Percentiles rank a stretch among this genome's conserved stretches.
phyloP scores from a whole-genome alignment of 2,888 invertebrate genomes.

The Silvanus unidentatus region DNA sequence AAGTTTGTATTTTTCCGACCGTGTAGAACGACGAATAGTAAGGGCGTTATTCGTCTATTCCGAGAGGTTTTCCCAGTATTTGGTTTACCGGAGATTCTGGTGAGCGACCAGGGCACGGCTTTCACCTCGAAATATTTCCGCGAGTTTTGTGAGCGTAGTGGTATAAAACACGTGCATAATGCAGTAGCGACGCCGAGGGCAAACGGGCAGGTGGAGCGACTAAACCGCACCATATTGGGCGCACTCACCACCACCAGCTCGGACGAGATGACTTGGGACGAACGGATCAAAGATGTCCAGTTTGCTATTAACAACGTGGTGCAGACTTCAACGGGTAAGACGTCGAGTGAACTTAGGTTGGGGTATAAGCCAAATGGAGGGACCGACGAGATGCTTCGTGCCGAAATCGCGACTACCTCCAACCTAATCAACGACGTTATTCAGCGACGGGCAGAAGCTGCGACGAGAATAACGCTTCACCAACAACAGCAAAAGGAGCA shows the following conservation, averaged over 20 bases:
- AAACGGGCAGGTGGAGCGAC: conserved; percentile 34
- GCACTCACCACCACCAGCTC: conserved; percentile 23
- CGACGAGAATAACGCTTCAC: conserved; percentile 1
- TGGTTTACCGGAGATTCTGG: conserved; percentile 31
- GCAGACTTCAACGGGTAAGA: too few relatives aligned
- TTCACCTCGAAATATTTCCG: conserved; percentile 37
- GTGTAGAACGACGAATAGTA: too few relatives aligned
- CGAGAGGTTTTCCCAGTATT: too few relatives aligned
- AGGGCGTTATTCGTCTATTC: too few relatives aligned
- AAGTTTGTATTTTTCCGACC: too few relatives aligned
- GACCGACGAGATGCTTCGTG: too few relatives aligned
- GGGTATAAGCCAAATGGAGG: too few relatives aligned
- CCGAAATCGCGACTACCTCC: too few relatives aligned
- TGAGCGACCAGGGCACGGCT: conserved; percentile 38
- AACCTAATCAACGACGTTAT: too few relatives aligned
- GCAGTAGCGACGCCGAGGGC: too few relatives aligned
- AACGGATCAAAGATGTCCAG: conserved; percentile 30
- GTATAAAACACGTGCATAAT: conserved; percentile 28
- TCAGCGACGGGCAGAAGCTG: too few relatives aligned
- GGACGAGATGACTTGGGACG: conserved; percentile 35
- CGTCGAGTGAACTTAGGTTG: too few relatives aligned
- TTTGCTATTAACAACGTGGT: conserved; percentile 28
- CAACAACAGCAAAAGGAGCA: conserved; percentile 14
- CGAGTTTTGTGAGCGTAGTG: conserved; percentile 30
- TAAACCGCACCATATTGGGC: conserved; percentile 30